Base-by-base conservation (phyloP, 2,113 vertebrate genomes). In the Poeciliopsis prolifica region DNA sequence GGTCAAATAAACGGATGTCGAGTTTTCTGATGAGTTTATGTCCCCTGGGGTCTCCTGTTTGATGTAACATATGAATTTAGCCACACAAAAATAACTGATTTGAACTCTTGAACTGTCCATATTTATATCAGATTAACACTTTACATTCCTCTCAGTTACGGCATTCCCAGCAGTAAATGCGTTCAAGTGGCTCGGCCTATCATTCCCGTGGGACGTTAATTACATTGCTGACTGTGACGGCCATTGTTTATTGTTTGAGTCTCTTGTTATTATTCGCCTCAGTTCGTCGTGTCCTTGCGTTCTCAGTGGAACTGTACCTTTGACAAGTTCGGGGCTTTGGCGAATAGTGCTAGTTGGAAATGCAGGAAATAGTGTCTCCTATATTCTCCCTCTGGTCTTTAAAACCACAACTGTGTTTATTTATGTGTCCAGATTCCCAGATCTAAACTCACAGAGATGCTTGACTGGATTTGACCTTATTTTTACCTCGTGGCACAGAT, bases 231-330 rank as follows among this genome's bases (percentile, higher is more conserved):
- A 86, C 77, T 58, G 79, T 48, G 44, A 74, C 65, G 44, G 78
- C 67, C 71, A 74, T 48, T 87, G 84, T 77, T 78, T 42, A 14
- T 85, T 76, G 75, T 72, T 63, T 65, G 70, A 76, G 54, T 76
- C 80, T 73, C 40, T 28, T 85, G 81, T 83, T 82, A 79, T 86
- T 89, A 72, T 87, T 77, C 74, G 29, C 71, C 65, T 73, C 42
- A 14, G 87, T 87, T 85, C 85, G 86, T 70, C 60, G 77, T 87
- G 84, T 80, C 87, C 78, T 81, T 40, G 77, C 35, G 86, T 68
- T 81, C 87, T 89, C 84, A 79, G 75, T 79, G 81, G 81, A 88
- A 83, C 82, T 80, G 84, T 89, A 84, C 74, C 67, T 68, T n/a
- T 74, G 77, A 82, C 87, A 61, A 66, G 70, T 73, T 78, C 1